These are phyloP conservation scores for Toxonevra muliebris DNA, from an alignment of 2,888 invertebrate species.

Conservation along the genomic window DNA sequence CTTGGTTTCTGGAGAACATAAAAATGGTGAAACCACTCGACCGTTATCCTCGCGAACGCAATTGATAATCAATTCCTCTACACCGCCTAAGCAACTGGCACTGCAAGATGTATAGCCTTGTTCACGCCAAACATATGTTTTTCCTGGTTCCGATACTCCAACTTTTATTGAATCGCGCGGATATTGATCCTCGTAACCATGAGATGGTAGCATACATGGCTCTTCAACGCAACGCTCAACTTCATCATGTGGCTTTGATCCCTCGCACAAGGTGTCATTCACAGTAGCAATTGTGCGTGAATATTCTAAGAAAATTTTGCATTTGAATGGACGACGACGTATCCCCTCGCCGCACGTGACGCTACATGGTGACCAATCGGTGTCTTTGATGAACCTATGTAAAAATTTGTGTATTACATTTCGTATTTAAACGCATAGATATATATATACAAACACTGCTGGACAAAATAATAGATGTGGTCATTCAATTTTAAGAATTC, in stretches of 20 bases:
- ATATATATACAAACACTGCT: too few relatives aligned
- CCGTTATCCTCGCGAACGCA: conserved; percentile 88
- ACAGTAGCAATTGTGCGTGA: conserved; percentile 87
- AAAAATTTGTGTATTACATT: neutral
- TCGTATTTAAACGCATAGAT: neutral
- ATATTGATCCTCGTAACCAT: conserved; percentile 66
- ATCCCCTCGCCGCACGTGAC: conserved; percentile 91
- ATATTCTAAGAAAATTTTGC: conserved; percentile 93
- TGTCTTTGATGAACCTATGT: conserved; percentile 86
- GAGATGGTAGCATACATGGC: conserved; percentile 75
- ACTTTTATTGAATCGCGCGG: conserved; percentile 69
- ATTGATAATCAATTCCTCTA: conserved; percentile 86
- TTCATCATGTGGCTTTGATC: conserved; percentile 83
- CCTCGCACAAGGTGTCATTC: conserved; percentile 87
- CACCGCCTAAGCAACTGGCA: conserved; percentile 90
- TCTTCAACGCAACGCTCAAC: conserved; percentile 83
- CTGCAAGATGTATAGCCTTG: conserved; percentile 93
- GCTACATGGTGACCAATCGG: conserved; percentile 91
- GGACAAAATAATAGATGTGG: too few relatives aligned
- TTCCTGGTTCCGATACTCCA: conserved; percentile 78
- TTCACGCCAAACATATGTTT: conserved; percentile 88
- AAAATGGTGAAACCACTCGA: conserved; percentile 85
- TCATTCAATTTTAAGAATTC: too few relatives aligned
- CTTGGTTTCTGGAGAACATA: conserved; percentile 86
- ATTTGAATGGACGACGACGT: conserved; percentile 86